These are phyloP conservation scores for Clavelina lepadiformis DNA, from an alignment of 23 tunicate species.

Conservation along the genomic window DNA sequence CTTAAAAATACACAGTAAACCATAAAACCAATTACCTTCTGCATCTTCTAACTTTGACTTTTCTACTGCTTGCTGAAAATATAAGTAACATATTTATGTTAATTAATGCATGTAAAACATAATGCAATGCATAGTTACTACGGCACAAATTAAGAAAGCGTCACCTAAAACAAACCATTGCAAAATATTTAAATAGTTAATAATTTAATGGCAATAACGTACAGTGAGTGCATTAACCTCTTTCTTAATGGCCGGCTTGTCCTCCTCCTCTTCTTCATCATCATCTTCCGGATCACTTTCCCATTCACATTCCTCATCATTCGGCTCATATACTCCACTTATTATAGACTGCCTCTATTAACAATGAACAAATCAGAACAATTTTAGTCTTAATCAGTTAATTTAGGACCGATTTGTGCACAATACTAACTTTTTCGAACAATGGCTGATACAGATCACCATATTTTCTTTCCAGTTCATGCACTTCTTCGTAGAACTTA, in stretches of 20 bases:
- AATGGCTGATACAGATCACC: conserved; percentile 49
- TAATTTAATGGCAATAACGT: conserved; percentile 17
- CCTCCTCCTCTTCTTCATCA: conserved; percentile 54
- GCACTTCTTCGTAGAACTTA: conserved; percentile 92
- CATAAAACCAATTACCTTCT: neutral
- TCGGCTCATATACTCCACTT: conserved; percentile 74
- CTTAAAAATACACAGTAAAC: neutral
- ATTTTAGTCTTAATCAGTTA: neutral
- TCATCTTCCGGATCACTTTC: conserved; percentile 78
- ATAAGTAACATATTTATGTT: too few species aligned
- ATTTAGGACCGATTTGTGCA: neutral
- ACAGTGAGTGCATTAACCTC: conserved; percentile 74
- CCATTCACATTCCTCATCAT: conserved; percentile 96
- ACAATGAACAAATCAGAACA: neutral
- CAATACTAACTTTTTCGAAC: conserved; percentile 45
- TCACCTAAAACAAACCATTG: too few species aligned
- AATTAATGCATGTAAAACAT: too few species aligned
- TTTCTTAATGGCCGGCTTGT: neutral
- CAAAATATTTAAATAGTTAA: too few species aligned
- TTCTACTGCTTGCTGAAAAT: too few species aligned
- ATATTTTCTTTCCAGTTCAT: conserved; percentile 90
- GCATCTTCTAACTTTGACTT: conserved; percentile 7
- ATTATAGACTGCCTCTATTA: conserved; percentile 62
- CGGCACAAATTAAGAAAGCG: too few species aligned
- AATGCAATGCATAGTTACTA: too few species aligned